Evolutionary conservation across 1,140 invertebrate genomes (phyloP).

Genomic region (Drosophila bifasciata): DNA sequence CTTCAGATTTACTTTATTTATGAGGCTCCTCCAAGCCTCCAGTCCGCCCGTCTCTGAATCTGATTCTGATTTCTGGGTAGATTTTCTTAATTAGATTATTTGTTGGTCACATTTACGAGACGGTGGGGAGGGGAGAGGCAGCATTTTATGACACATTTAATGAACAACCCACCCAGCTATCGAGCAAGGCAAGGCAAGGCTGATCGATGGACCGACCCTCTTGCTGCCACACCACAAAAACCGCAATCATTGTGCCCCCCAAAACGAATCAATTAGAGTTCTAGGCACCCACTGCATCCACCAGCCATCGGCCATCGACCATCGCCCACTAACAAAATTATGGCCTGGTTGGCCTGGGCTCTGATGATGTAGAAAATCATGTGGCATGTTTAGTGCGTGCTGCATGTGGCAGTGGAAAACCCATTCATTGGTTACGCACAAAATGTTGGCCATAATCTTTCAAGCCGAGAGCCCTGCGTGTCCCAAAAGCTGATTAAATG

Average conservation of each 20-base stretch:
- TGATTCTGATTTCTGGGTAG: not conserved
- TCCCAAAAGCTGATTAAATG: conserved; percentile 40
- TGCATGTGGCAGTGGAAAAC: conserved; percentile 21
- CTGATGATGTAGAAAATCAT: conserved; percentile 23
- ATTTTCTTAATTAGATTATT: conserved; percentile 70
- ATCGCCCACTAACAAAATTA: not conserved
- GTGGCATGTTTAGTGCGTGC: conserved; percentile 2
- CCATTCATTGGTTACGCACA: conserved; percentile 33
- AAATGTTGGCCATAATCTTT: conserved; percentile 34
- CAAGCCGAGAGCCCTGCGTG: conserved; percentile 12
- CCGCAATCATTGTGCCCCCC: conserved; percentile 54
- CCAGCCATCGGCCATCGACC: too few relatives aligned
- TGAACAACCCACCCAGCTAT: conserved; percentile 27
- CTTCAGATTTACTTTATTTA: conserved; percentile 72
- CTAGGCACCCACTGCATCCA: conserved; percentile 11
- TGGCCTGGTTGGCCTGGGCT: not conserved
- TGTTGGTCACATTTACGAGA: conserved; percentile 15
- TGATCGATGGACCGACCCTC: conserved; percentile 39
- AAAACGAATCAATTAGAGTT: conserved; percentile 63
- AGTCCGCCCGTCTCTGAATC: conserved; percentile 6
- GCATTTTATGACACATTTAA: conserved; percentile 60
- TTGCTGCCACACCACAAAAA: conserved; percentile 35
- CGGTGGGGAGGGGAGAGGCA: not conserved
- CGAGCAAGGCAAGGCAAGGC: conserved; percentile 2
- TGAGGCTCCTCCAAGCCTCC: conserved; percentile 22